phyloP scores from a whole-genome alignment of 2,797 vertebrate genomes.

The Rachycentron canadum region DNA sequence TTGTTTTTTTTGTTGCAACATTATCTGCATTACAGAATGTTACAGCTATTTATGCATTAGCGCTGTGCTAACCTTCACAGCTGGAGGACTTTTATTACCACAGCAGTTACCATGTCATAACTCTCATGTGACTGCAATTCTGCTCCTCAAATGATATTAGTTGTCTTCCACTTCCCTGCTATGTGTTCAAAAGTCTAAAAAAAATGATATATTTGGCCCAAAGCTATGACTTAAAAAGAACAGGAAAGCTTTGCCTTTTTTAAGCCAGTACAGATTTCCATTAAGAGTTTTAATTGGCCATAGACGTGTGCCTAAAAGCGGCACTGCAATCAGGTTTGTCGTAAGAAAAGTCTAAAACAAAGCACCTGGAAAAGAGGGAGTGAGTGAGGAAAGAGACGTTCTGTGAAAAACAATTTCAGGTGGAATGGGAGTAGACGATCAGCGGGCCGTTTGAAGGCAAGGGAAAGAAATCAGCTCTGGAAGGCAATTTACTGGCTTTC shows the following conservation, averaged over 20 bases:
- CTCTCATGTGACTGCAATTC: conserved; percentile 42
- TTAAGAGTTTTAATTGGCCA: conserved; percentile 74
- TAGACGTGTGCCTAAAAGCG: conserved; percentile 57
- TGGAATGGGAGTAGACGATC: conserved; percentile 49
- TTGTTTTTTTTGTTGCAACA: conserved; percentile 15
- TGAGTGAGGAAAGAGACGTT: conserved; percentile 25
- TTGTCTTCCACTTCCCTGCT: conserved; percentile 28
- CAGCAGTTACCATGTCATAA: conserved; percentile 17
- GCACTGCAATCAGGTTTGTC: conserved; percentile 61
- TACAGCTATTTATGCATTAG: conserved; percentile 55
- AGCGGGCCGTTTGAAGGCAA: conserved; percentile 47
- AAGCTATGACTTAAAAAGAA: conserved; percentile 64
- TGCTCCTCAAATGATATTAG: conserved; percentile 39
- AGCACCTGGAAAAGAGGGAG: conserved; percentile 28
- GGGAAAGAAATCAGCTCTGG: conserved; percentile 16
- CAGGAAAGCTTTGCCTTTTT: conserved; percentile 57
- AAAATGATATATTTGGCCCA: conserved; percentile 32
- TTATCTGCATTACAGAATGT: conserved; percentile 29
- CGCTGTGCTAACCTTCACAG: conserved; percentile 43
- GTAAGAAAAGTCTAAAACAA: conserved; percentile 54
- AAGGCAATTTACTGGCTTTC: conserved; percentile 55
- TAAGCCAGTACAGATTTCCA: conserved; percentile 65
- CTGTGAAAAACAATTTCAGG: conserved; percentile 50
- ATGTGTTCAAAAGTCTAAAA: conserved; percentile 21
- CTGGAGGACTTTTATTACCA: conserved; percentile 53